Percentiles rank a stretch among this genome's conserved stretches.
Evolutionary conservation across 64 coral and sea anemone genomes (phyloP).

Genomic region (Acropora yongei): DNA sequence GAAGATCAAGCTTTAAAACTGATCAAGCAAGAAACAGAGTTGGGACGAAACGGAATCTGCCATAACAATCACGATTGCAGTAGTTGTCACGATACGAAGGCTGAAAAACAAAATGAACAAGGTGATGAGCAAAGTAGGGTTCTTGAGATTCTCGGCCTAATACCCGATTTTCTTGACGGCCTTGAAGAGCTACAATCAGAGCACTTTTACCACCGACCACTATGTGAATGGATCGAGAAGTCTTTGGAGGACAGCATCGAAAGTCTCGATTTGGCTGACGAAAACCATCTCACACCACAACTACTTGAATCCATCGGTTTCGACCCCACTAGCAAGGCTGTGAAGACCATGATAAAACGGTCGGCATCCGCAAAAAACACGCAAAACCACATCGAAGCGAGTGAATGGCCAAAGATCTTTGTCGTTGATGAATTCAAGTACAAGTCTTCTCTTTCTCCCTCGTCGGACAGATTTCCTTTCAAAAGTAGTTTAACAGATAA

Average conservation of each 20-base stretch:
- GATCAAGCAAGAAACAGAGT: too few species aligned
- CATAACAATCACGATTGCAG: too few species aligned
- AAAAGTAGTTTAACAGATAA: not conserved
- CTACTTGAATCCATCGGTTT: conserved; percentile 44
- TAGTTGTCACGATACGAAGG: not conserved
- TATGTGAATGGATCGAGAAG: not conserved
- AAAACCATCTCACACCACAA: not conserved
- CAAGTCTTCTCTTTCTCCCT: not conserved
- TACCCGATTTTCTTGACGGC: conserved; percentile 7
- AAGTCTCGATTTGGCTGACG: not conserved
- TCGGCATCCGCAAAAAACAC: not conserved
- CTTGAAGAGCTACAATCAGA: not conserved
- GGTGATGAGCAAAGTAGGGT: not conserved
- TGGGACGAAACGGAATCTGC: too few species aligned
- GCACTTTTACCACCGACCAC: not conserved
- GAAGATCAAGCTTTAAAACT: too few species aligned
- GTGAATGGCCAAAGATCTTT: conserved; percentile 34
- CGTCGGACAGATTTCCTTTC: not conserved
- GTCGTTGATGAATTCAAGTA: conserved; percentile 45
- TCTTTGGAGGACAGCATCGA: conserved; percentile 7
- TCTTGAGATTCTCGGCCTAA: not conserved
- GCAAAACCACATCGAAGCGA: conserved; percentile 20
- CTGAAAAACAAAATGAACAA: not conserved
- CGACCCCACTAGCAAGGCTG: not conserved
- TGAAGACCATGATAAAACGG: conserved; percentile 4